phyloP scores from a whole-genome alignment of 2,113 vertebrate species.

The Emydura subglobosa region DNA sequence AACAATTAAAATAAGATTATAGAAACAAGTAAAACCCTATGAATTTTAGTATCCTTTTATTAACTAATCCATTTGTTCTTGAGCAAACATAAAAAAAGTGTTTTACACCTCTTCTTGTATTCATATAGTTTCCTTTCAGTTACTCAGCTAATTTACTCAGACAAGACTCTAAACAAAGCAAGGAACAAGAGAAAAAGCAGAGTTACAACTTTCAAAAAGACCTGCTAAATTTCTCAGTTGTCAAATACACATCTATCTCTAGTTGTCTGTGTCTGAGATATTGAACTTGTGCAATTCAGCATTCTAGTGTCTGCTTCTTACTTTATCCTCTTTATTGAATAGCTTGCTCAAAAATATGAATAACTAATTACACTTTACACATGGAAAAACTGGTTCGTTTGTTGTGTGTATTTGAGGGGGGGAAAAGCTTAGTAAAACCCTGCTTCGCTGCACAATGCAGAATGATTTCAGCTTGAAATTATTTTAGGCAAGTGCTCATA shows the following conservation, averaged over 20 bases:
- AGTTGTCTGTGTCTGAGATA: not conserved
- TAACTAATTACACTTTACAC: constrained; percentile 36
- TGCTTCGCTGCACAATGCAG: not conserved
- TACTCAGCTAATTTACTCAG: constrained; percentile 18
- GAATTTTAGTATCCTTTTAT: constrained; percentile 1
- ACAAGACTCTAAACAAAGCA: constrained; percentile 32
- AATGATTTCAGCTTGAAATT: not conserved
- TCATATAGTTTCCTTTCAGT: constrained; percentile 36
- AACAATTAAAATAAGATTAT: not conserved
- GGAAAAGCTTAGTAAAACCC: constrained; percentile 14
- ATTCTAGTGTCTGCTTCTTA: constrained; percentile 11
- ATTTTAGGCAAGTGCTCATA: not conserved
- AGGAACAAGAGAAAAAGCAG: constrained; percentile 17
- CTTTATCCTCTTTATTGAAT: not conserved
- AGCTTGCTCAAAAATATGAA: constrained; percentile 24
- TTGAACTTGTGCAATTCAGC: constrained; percentile 12
- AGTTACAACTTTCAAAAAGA: constrained; percentile 4
- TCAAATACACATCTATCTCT: constrained; percentile 12
- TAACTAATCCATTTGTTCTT: constrained; percentile 12
- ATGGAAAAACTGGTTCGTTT: constrained; percentile 1
- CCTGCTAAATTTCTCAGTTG: not conserved
- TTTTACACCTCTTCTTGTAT: constrained; percentile 10
- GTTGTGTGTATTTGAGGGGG: not conserved
- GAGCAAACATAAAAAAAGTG: not conserved
- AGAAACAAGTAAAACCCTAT: not conserved